Evolutionary conservation across 1,140 invertebrate species (phyloP).

Genomic region (Elysia chlorotica): DNA sequence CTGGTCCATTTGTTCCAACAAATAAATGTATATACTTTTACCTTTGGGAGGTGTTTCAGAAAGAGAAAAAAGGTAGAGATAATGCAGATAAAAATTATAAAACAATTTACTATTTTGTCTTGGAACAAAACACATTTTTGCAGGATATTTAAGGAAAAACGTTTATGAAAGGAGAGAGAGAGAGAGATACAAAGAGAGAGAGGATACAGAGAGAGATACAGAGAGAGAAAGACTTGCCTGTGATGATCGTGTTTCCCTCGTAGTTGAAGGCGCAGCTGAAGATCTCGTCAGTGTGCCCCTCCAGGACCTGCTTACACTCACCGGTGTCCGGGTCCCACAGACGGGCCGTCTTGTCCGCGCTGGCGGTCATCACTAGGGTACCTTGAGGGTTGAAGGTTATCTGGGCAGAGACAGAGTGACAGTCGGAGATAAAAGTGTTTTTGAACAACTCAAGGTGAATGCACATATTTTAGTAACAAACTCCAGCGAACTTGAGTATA

Average conservation of each 20-base stretch:
- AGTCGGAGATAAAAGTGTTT: too few relatives aligned
- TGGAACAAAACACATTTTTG: background rate
- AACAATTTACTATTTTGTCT: background rate
- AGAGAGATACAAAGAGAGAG: too few relatives aligned
- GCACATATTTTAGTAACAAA: too few relatives aligned
- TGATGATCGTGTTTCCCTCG: conserved; percentile 76
- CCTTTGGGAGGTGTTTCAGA: too few relatives aligned
- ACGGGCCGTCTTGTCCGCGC: conserved; percentile 75
- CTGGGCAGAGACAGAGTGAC: too few relatives aligned
- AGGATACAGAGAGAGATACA: too few relatives aligned
- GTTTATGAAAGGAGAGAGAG: background rate
- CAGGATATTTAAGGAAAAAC: background rate
- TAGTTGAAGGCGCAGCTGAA: conserved; percentile 82
- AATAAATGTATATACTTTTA: too few relatives aligned
- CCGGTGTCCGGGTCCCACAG: conserved; percentile 76
- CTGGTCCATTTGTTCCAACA: too few relatives aligned
- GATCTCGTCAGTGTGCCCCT: conserved; percentile 77
- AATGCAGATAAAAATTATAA: background rate
- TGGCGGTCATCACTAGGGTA: conserved; percentile 73
- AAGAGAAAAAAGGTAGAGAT: background rate
- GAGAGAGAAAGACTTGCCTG: conserved; percentile 61
- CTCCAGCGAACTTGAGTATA: too few relatives aligned
- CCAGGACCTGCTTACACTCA: conserved; percentile 70
- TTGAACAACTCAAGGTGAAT: too few relatives aligned
- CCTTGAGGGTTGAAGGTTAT: conserved; percentile 81